These are phyloP conservation scores for Acrobasis repandana DNA, from an alignment of 2,888 invertebrate species.

Conservation along the genomic window DNA sequence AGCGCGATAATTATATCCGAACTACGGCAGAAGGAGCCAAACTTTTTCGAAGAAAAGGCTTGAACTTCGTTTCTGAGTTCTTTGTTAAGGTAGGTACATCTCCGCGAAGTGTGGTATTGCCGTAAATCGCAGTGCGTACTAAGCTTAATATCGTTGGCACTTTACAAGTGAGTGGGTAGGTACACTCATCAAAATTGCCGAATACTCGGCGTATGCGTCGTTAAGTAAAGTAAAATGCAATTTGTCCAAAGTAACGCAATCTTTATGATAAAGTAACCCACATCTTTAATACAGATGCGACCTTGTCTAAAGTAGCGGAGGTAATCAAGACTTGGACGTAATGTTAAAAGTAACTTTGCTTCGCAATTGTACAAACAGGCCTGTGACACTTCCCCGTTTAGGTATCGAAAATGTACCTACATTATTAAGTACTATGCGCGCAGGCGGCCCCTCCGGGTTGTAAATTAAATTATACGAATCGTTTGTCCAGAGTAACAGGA, in stretches of 20 bases:
- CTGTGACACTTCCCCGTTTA: no score
- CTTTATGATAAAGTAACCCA: background rate
- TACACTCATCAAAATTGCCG: conserved; percentile 6
- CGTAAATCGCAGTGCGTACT: background rate
- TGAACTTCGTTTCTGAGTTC: no score
- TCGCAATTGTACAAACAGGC: no score
- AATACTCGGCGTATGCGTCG: background rate
- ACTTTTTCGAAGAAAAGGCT: no score
- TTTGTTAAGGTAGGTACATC: no score
- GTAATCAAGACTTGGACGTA: background rate
- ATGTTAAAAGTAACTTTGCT: background rate
- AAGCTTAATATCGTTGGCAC: background rate
- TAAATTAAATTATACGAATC: no score
- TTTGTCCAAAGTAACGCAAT: conserved; percentile 6
- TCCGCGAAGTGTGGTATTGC: background rate
- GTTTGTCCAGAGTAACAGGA: no score
- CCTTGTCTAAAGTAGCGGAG: background rate
- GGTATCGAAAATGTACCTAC: no score
- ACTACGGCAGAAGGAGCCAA: no score
- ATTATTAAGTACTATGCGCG: no score
- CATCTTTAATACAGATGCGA: background rate
- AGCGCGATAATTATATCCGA: no score
- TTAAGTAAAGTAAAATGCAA: conserved; percentile 6
- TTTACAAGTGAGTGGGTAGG: background rate
- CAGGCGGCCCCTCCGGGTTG: no score